Conservation (phyloP, 2,888 invertebrate genomes). For the Darwinula stevensoni region DNA sequence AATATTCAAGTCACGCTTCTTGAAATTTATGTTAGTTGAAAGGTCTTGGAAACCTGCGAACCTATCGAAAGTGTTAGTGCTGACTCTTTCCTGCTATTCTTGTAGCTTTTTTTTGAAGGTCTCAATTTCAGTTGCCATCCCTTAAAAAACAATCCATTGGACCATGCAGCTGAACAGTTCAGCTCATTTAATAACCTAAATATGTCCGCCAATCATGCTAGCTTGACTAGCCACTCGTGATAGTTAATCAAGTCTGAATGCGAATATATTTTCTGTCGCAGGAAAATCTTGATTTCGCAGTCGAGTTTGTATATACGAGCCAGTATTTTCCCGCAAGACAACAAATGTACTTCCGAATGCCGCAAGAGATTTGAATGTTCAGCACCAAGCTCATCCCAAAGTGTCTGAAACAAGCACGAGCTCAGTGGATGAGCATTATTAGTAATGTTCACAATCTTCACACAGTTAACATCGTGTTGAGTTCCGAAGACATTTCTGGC, state of each 20-base stretch:
- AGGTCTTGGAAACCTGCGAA: no score
- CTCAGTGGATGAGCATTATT: constrained; percentile 8
- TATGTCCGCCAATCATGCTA: constrained; percentile 8
- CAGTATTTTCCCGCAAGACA: constrained; percentile 8
- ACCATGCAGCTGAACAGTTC: constrained; percentile 7
- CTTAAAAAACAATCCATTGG: constrained; percentile 5
- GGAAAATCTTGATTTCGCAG: constrained; percentile 6
- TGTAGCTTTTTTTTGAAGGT: constrained; percentile 6
- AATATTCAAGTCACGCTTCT: no score
- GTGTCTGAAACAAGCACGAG: constrained; percentile 8
- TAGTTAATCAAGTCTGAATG: not conserved
- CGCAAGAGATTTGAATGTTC: constrained; percentile 5
- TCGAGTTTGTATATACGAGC: constrained; percentile 7
- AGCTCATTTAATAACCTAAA: constrained; percentile 7
- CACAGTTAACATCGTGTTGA: constrained; percentile 6
- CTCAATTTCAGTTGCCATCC: constrained; percentile 6
- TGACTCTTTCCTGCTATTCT: constrained; percentile 5
- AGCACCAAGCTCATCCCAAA: constrained; percentile 8
- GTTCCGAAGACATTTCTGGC: constrained; percentile 7
- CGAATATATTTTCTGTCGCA: constrained; percentile 6
- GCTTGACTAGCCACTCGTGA: constrained; percentile 1
- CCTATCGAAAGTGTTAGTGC: not conserved
- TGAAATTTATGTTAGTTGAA: no score
- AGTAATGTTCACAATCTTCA: constrained; percentile 7
- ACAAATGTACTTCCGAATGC: constrained; percentile 8